Evolutionary conservation across 2,888 invertebrate genomes (phyloP).

Genomic region (Lochmaea capreae): DNA sequence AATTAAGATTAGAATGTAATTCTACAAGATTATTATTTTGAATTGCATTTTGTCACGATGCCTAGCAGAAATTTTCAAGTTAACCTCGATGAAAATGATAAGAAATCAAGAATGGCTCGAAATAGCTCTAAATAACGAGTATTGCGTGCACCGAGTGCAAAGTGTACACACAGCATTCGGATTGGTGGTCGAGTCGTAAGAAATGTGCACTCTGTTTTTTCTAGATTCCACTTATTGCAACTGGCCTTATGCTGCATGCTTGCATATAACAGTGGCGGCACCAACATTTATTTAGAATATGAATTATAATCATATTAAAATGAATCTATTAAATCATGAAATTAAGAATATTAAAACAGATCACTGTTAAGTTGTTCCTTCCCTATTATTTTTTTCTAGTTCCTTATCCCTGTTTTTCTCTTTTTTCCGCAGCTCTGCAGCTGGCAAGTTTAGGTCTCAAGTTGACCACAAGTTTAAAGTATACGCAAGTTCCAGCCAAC

Average conservation of each 20-base stretch:
- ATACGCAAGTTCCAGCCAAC: no score
- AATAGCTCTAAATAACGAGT: constrained; percentile 41
- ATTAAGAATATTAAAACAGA: no score
- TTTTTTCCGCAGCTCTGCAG: no score
- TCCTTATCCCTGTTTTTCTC: no score
- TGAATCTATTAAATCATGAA: no score
- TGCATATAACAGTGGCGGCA: constrained; percentile 6
- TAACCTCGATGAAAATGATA: constrained; percentile 34
- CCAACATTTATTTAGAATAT: background rate
- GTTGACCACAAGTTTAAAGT: no score
- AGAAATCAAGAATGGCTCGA: constrained; percentile 39
- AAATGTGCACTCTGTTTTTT: constrained; percentile 44
- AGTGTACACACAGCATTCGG: constrained; percentile 45
- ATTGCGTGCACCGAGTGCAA: constrained; percentile 47
- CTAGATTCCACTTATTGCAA: constrained; percentile 46
- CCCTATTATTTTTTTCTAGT: no score
- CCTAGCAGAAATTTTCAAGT: constrained; percentile 19
- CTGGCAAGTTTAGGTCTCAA: no score
- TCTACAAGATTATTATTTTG: constrained; percentile 16
- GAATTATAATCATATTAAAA: background rate
- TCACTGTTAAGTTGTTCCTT: no score
- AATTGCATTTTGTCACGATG: constrained; percentile 32
- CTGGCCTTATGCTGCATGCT: constrained; percentile 38
- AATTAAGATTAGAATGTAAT: background rate
- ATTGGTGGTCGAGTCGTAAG: constrained; percentile 47